phyloP scores from a whole-genome alignment of 1,140 invertebrate species.

The Drosophila pallidifrons region DNA sequence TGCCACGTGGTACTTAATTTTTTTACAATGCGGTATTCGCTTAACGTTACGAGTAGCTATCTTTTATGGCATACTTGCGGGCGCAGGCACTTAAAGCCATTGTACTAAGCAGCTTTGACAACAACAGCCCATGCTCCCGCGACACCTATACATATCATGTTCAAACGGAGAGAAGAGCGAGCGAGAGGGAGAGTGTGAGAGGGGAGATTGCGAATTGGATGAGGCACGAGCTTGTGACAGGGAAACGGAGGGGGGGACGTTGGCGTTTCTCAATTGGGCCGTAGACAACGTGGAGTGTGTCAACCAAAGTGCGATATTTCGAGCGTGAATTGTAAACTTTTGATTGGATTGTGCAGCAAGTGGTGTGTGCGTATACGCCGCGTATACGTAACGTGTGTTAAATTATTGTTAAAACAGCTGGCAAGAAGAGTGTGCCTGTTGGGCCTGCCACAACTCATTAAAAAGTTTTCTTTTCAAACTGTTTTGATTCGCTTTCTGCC shows the following conservation, averaged over 20 bases:
- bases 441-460: slow-evolving; percentile 69
- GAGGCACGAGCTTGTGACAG: too few relatives aligned
- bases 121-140: slow-evolving; percentile 20
- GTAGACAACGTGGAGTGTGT: slow-evolving; percentile 52
- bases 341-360: slow-evolving; percentile 80
- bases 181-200: not conserved
- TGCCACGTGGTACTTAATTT: slow-evolving; percentile 49
- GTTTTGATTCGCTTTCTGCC: slow-evolving; percentile 63
- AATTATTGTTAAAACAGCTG: slow-evolving; percentile 66
- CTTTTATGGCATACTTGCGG: slow-evolving; percentile 56
- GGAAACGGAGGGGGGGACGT: not conserved
- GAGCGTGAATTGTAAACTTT: slow-evolving; percentile 81
- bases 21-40: slow-evolving; percentile 46
- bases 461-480: slow-evolving; percentile 70
- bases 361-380: slow-evolving; percentile 61
- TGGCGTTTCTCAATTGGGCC: slow-evolving; percentile 3
- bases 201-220: not conserved
- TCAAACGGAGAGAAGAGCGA: slow-evolving; percentile 36
- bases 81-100: slow-evolving; percentile 42
- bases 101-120: slow-evolving; percentile 67
- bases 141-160: slow-evolving; percentile 35
- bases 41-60: slow-evolving; percentile 46
- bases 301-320: slow-evolving; percentile 68
- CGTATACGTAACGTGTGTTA: slow-evolving; percentile 71
- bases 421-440: slow-evolving; percentile 15